Percentiles rank a stretch among this genome's conserved stretches.
Conservation (phyloP, 2,888 invertebrate species). For the Hydrotaea diabolus region DNA sequence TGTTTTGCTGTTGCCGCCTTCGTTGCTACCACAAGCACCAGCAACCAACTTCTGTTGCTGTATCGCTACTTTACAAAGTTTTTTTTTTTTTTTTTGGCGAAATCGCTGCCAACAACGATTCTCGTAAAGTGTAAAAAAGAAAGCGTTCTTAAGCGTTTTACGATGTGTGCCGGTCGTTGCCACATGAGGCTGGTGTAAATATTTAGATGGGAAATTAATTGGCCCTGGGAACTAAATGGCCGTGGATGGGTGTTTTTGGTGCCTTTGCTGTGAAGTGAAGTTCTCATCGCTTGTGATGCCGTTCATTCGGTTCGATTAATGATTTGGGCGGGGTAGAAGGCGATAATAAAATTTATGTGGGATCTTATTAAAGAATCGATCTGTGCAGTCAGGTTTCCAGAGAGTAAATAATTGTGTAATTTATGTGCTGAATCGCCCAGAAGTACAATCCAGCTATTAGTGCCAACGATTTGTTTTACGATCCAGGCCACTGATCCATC, state of each 20-base stretch:
- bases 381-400: neutral
- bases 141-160: conserved; percentile 34
- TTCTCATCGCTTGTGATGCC: conserved; percentile 15
- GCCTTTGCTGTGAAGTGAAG: neutral
- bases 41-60: neutral
- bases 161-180: neutral
- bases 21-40: neutral
- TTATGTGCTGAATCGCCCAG: neutral
- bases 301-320: neutral
- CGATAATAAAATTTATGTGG: neutral
- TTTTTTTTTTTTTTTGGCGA: too few species aligned
- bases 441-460: neutral
- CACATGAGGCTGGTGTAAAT: conserved; percentile 5
- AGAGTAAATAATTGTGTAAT: conserved; percentile 1
- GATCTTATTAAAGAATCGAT: neutral
- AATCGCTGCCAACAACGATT: neutral
- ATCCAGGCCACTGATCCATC: neutral
- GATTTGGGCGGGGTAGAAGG: neutral
- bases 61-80: too few species aligned
- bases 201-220: conserved; percentile 49
- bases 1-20: conserved; percentile 20
- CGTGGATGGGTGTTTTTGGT: too few species aligned
- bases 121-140: neutral
- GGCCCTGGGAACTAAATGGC: neutral
- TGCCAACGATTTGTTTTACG: neutral